Evolutionary conservation across 2,113 vertebrate species (phyloP), one percentile per base, ranked within the genome.

Genomic region (Salvelinus fontinalis): DNA sequence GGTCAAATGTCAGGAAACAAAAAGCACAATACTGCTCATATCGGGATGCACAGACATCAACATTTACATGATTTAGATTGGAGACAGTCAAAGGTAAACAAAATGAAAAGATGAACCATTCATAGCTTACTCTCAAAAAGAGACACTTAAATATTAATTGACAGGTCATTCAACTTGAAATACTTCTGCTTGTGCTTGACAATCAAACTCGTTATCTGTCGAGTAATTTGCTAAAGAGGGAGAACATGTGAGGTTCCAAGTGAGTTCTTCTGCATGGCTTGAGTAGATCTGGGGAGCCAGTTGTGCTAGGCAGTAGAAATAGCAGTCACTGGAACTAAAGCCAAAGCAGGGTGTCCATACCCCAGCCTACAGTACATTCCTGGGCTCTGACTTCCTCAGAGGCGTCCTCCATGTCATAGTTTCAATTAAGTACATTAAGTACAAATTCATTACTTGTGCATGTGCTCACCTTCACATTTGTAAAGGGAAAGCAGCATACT

Each of bases 21-120:
- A 49, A 71, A 26, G 54, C 26, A 68, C 39, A 80, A 83, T 81
- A 76, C 80, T 85, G 65, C 70, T 75, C 12, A 39, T 18, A 54
- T 77, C 20, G 48, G 74, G 75, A 18, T 16, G 0, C 39, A 71
- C 16, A 67, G 31, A 77, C n/a, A 26, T 24, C 22, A 24, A 24
- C 60, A 22, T 64, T 54, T 16, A 72, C 24, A 78, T 49, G 26
- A 67, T 16, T 65, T 67, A 11, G 29, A 20, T 34, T 8, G 20
- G 22, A 26, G 57, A 49, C n/a, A 5, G 26, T 71, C 26, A 70
- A 67, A 72, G 26, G 16, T 31, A 0, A 0, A 24, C 48, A 2
- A 66, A 29, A 66, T 24, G 22, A 81, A 44, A 71, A 22, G 39
- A 44, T 11, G 9, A 44, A 44, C 39, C 39, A 3, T 44, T 44